These are phyloP conservation scores for Tolmerus cingulatus DNA, from an alignment of 2,888 invertebrate genomes.

Conservation along the genomic window DNA sequence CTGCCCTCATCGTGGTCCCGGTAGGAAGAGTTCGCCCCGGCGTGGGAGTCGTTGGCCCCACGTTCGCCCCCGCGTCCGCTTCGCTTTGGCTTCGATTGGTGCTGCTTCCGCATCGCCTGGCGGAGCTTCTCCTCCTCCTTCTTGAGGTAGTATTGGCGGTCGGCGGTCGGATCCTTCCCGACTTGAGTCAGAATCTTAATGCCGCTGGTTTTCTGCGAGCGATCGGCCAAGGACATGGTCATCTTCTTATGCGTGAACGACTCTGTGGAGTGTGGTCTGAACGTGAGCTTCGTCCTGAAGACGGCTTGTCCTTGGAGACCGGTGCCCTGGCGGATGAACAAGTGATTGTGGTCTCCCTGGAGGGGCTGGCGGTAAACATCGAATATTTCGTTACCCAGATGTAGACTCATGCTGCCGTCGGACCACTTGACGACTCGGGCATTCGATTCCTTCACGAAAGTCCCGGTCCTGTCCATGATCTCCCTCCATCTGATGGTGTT, in stretches of 20 bases:
- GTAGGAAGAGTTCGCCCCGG: slow-evolving; percentile 59
- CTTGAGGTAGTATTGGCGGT: slow-evolving; percentile 90
- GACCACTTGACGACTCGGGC: slow-evolving; percentile 96
- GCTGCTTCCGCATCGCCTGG: slow-evolving; percentile 78
- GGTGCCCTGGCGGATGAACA: slow-evolving; percentile 97
- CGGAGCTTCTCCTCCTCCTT: slow-evolving; percentile 97
- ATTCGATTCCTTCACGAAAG: slow-evolving; percentile 88
- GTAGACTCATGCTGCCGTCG: slow-evolving; percentile 96
- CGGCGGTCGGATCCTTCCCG: slow-evolving; percentile 86
- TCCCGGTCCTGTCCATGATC: slow-evolving; percentile 80
- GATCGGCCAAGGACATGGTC: slow-evolving; percentile 96
- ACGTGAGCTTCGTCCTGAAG: slow-evolving; percentile 94
- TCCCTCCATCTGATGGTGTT: slow-evolving; percentile 97
- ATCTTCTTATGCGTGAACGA: slow-evolving; percentile 99
- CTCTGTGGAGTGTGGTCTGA: slow-evolving; percentile 98
- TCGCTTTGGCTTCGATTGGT: slow-evolving; percentile 67
- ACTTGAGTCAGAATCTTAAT: slow-evolving; percentile 93
- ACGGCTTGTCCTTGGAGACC: slow-evolving; percentile 98
- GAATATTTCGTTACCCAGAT: slow-evolving; percentile 96
- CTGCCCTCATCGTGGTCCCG: slow-evolving; percentile 82
- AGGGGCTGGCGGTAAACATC: slow-evolving; percentile 95
- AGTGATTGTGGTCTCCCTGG: slow-evolving; percentile 96
- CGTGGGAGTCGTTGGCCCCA: slow-evolving; percentile 60
- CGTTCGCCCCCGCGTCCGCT: slow-evolving; percentile 59
- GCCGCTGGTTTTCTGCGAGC: slow-evolving; percentile 90